Base-by-base conservation (phyloP, 30 jellyfish, hydroid and myxozoan species). In the Hydractinia echinata region DNA sequence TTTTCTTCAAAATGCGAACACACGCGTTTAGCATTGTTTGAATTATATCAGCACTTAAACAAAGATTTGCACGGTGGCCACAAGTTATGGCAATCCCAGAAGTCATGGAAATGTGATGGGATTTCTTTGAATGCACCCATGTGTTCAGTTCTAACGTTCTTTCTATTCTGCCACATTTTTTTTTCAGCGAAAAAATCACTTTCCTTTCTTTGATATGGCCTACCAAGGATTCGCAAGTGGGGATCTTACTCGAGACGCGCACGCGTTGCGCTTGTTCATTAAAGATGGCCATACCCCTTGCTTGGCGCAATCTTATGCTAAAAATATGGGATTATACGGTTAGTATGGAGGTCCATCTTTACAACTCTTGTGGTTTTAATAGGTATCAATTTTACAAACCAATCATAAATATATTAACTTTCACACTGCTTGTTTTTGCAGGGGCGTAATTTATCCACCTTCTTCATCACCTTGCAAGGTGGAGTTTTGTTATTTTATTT, bases 191-290 rank as follows among this genome's bases (percentile, higher is more conserved):
- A 86, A 68, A 61, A 85, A 82, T n/a, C 98, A 89, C 76, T 89
- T 85, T 66, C 90, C 96, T 11, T 90, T 86, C 85, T 89, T 95
- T 62, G 99, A 95, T 77, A 87, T 89, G 96, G 99, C 99, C 56
- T 95, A 95, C 72, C 97, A 89, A 76, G 99, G 99, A 13, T 90
- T 95, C 67, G 97, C 97, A 11, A 86, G 96, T 90, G 99, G 99
- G n/a, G 95, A 90, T 79, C 71, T 85, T 10, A 86, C 76, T 76
- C 84, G 44, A 30, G 99, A 95, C 84, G 99, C 99, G 4, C 81
- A 79, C 72, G 97, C 98, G 7, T 94, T 95, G 1, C 98, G 96
- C 14, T 86, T 74, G 54, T 90, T 95, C 67, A 51, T 87, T 19
- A 85, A 79, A 53, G 98, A 90, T 55, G 99, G 99, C 4, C 96